These are phyloP conservation scores for Peromyscus melanophrys DNA, from an alignment of 2,797 vertebrate genomes.

Conservation along the genomic window DNA sequence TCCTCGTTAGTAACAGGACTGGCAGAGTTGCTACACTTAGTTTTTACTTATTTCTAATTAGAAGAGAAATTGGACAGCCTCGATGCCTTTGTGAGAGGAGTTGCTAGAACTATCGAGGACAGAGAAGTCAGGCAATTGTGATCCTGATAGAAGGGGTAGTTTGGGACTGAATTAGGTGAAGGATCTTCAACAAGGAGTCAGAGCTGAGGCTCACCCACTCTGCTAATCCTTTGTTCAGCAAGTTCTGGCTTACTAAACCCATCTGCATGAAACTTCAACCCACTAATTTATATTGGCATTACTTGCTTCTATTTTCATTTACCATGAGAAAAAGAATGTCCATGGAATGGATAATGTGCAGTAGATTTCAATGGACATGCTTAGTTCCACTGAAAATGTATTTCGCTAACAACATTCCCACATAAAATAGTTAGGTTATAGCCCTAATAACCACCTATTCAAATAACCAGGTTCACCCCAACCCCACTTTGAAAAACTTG, in stretches of 20 bases:
- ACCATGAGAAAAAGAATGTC: conserved; percentile 46
- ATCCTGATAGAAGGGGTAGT: background rate
- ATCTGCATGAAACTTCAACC: conserved; percentile 42
- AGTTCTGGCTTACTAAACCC: conserved; percentile 42
- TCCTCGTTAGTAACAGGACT: conserved; percentile 37
- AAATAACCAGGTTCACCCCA: background rate
- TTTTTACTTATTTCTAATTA: conserved; percentile 51
- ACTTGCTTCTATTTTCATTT: conserved; percentile 39
- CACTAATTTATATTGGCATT: background rate
- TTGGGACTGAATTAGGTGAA: conserved; percentile 15
- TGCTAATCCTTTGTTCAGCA: background rate
- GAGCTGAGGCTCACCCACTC: background rate
- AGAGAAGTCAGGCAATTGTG: background rate
- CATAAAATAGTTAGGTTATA: conserved; percentile 8
- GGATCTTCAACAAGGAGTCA: conserved; percentile 21
- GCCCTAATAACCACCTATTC: conserved; percentile 30
- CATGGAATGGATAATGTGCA: background rate
- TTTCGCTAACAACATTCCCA: conserved; percentile 25
- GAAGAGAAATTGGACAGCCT: background rate
- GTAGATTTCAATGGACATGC: conserved; percentile 5
- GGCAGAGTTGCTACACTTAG: background rate
- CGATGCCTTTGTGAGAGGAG: conserved; percentile 17
- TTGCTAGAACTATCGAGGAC: conserved; percentile 12
- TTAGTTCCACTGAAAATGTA: conserved; percentile 56
- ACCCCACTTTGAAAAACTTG: conserved; percentile 7